Conservation (phyloP, 2,797 vertebrate species). For the Pelochelys cantorii region DNA sequence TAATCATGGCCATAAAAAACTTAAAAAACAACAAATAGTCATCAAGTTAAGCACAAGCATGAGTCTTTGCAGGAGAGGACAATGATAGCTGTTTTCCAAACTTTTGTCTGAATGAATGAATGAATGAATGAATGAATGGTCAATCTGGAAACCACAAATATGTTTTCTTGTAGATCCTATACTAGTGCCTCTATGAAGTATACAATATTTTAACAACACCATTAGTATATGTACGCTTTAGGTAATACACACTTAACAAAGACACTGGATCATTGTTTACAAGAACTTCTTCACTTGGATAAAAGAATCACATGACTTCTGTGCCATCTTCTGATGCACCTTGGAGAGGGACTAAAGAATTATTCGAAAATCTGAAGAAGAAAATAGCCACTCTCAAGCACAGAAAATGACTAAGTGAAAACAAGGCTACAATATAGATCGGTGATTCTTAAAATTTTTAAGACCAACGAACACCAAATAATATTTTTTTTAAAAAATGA, state of each 20-base stretch:
- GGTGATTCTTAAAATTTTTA: no score
- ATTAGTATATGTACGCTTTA: background rate
- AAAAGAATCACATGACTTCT: background rate
- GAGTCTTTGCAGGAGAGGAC: background rate
- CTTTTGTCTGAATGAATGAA: background rate
- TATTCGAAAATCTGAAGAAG: background rate
- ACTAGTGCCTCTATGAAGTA: background rate
- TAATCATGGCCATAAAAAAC: background rate
- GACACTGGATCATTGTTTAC: background rate
- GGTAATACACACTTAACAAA: background rate
- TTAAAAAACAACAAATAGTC: no score
- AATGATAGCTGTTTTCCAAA: background rate
- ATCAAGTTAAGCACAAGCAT: background rate
- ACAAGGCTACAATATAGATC: background rate
- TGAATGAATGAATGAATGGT: background rate
- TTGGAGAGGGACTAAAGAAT: background rate
- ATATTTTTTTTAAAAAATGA: no score
- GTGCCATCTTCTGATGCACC: background rate
- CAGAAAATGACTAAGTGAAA: rapidly evolving
- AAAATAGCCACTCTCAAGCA: background rate
- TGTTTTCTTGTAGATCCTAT: background rate
- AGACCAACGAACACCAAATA: no score
- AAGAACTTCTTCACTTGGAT: background rate
- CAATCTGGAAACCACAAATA: background rate
- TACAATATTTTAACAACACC: background rate